Percentiles rank a stretch among this genome's conserved stretches.
Conservation (phyloP, 2,113 vertebrate species). For the Calidris pygmaea region DNA sequence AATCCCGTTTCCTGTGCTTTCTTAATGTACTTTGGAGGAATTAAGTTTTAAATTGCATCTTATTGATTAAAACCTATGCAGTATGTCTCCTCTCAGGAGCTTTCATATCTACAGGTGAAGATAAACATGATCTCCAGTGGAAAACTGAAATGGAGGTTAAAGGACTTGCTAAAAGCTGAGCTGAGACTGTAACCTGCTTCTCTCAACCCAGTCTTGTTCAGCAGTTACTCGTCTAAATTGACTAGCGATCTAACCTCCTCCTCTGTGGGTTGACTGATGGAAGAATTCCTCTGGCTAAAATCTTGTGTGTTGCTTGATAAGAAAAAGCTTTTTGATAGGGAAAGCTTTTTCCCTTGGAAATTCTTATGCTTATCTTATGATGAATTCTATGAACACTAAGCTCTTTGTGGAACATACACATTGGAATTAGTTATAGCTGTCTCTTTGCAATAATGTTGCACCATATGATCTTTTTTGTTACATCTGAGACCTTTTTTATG, state of each 20-base stretch:
- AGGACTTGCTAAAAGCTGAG: background rate
- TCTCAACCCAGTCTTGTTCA: background rate
- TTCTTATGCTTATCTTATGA: background rate
- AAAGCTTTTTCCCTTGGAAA: background rate
- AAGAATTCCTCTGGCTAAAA: background rate
- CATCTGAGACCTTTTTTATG: background rate
- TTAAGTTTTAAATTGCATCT: constrained; percentile 12
- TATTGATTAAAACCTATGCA: background rate
- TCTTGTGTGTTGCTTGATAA: background rate
- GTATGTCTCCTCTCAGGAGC: background rate
- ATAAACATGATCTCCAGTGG: background rate
- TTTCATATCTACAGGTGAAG: background rate
- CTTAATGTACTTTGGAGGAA: background rate
- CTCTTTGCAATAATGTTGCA: background rate
- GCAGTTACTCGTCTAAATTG: background rate
- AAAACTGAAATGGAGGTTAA: background rate
- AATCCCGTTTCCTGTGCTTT: background rate
- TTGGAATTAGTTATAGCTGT: background rate
- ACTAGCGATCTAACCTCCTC: background rate
- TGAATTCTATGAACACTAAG: background rate
- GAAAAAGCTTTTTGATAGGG: background rate
- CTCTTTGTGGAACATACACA: background rate
- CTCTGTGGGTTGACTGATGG: background rate
- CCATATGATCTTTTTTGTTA: background rate
- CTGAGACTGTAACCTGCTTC: background rate